Evolutionary conservation across 1,140 invertebrate species (phyloP), one percentile per base, ranked within the genome.

Genomic region (Scylla paramamosain): DNA sequence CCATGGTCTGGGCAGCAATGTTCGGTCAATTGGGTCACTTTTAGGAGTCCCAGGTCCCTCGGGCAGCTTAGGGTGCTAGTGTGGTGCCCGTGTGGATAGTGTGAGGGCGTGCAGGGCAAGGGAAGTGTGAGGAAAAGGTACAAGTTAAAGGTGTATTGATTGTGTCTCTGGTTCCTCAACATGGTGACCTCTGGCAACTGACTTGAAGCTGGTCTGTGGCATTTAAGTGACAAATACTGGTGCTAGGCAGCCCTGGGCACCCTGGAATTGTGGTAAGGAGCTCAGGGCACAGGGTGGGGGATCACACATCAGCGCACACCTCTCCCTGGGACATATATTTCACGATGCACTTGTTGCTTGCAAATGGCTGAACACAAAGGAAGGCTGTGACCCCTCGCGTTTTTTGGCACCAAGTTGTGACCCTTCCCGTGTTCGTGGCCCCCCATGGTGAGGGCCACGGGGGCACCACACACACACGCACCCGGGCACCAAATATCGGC

Each of bases 151-250:
- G 52, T 67, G 48, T 25, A 45, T 16, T n/a, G 31, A 59, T 32
- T 86, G 48, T 29, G 6, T 52, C 91, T 91, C 91, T 94, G 93
- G 91, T 94, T 94, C 29, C 32, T n/a, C 10, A 4, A 3, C 20
- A 46, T 94, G 52, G 93, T 91, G 93, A 52, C 84, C 48, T 94
- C 93, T 94, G 93, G 93, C 93, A 94, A 94, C 93, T 90, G 52
- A 89, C 29, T 48, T 59, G 28, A 45, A 29, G 46, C 29, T 12
- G 52, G 86, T 46, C 45, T 93, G 20, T 93, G 25, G n/a, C 45
- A 48, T 83, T 86, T 93, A 82, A 25, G 31, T 93, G 83, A 10
- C 20, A 83, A 20, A 39, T 82, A 82, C 16, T 93, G 31, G 32
- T 39, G 91, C 1, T 20, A n/a, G 45, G 45, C 48, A 6, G 28